Conservation (phyloP, 2,113 vertebrate species). For the Piaya cayana region DNA sequence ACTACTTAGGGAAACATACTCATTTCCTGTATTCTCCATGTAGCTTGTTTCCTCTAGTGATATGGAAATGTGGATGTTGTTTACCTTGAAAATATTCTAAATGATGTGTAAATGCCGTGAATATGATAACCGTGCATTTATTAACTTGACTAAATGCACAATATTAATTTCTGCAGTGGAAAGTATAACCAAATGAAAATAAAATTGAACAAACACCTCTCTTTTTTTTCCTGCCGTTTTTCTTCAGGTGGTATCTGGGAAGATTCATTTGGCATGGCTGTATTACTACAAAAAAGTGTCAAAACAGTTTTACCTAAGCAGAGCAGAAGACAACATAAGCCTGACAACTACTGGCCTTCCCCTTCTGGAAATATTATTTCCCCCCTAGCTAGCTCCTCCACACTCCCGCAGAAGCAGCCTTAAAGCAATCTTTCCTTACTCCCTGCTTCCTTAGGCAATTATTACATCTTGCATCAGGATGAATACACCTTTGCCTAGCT, state of each 20-base stretch:
- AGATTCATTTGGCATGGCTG: neutral
- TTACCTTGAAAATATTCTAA: slow-evolving; percentile 31
- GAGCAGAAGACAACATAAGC: neutral
- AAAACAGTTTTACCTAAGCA: neutral
- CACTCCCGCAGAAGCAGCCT: neutral
- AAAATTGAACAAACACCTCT: neutral
- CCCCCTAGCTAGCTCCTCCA: neutral
- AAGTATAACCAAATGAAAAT: neutral
- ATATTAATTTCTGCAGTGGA: neutral
- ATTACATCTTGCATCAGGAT: neutral
- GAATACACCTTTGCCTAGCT: neutral
- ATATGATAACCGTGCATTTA: neutral
- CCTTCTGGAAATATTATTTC: slow-evolving; percentile 5
- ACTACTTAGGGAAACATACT: slow-evolving; percentile 20
- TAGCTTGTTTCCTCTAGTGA: neutral
- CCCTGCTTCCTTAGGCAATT: neutral
- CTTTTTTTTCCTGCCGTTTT: neutral
- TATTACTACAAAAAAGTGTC: neutral
- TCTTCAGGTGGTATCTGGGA: neutral
- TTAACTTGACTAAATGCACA: neutral
- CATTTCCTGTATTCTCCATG: neutral
- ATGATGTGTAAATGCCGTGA: neutral
- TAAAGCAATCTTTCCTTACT: neutral
- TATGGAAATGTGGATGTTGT: neutral
- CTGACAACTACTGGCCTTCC: neutral